Conservation (phyloP, 2,113 vertebrate species). For the Smithornis capensis region DNA sequence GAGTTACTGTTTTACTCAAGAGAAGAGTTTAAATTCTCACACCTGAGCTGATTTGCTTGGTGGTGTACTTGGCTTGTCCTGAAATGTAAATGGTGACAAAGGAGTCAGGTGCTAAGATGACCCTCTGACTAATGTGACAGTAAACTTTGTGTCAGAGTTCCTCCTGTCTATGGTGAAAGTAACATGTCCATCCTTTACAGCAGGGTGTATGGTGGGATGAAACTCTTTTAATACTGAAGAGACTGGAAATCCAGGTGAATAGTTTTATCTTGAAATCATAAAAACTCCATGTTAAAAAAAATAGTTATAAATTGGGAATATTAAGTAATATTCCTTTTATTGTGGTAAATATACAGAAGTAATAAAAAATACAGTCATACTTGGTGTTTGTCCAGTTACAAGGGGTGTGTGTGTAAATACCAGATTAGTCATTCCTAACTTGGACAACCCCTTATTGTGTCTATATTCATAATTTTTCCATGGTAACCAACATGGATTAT, state of each 20-base stretch:
- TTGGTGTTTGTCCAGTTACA: constrained; percentile 21
- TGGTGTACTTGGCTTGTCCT: background rate
- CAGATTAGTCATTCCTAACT: constrained; percentile 38
- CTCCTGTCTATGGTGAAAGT: background rate
- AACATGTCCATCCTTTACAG: background rate
- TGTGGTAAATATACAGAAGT: background rate
- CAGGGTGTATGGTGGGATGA: background rate
- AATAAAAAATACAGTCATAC: background rate
- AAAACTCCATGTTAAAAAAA: background rate
- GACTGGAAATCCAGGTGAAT: background rate
- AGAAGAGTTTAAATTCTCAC: background rate
- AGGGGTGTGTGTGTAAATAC: background rate
- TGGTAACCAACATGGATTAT: constrained; percentile 4
- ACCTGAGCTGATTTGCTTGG: background rate
- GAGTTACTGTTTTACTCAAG: background rate
- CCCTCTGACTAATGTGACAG: background rate
- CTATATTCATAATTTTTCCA: constrained; percentile 39
- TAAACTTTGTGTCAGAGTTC: background rate
- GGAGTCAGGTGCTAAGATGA: background rate
- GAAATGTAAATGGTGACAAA: background rate
- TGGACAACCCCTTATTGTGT: background rate
- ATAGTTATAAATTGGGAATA: background rate
- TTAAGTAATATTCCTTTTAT: background rate
- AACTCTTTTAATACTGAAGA: background rate
- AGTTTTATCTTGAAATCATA: background rate